Evolutionary conservation across 2,888 invertebrate genomes (phyloP), one percentile per base, ranked within the genome.

Genomic region (Lordiphosa andalusiaca): DNA sequence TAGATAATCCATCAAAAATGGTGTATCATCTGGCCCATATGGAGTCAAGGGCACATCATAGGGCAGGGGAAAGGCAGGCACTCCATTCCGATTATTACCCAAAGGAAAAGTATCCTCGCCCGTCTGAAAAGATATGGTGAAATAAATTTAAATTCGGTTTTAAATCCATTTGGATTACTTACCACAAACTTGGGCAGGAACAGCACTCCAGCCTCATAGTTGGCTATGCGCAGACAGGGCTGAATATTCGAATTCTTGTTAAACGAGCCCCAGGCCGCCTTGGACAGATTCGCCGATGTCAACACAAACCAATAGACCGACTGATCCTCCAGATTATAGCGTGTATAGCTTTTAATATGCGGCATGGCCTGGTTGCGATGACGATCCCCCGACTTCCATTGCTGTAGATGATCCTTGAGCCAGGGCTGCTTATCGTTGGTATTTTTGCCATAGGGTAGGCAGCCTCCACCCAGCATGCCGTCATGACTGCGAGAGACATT

Each of bases 271-370:
- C 99, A 99, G 0, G 99, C 99, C 1, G 98, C 97, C 90, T 98
- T 98, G 9, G 98, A 99, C 30, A 98, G 90, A 90, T 99, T 99
- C 0, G 96, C 97, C 52, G 98, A 98, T 0, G 98, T 98, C 0
- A 98, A 90, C 0, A 96, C 89, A 87, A 95, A 96, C 94, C 94
- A 99, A 59, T 89, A 87, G n/a, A 90, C 69, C 0, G 70, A 71
- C 37, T 81, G 80, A 0, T 88, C 83, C 0, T 96, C 93, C 0
- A 94, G 93, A 0, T 95, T 94, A 2, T 93, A 89, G 7, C 98
- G 91, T 0, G 93, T 92, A 88, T 98, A 99, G 0, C 94, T 93
- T 89, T 99, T 99, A 37, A 98, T 96, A 86, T 99, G 99, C 0
- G 99, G 99, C 93, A 97, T 95, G 0, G 98, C 97, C 54, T 92